Evolutionary conservation across 2,113 vertebrate species (phyloP).

Genomic region (Panthera leo): DNA sequence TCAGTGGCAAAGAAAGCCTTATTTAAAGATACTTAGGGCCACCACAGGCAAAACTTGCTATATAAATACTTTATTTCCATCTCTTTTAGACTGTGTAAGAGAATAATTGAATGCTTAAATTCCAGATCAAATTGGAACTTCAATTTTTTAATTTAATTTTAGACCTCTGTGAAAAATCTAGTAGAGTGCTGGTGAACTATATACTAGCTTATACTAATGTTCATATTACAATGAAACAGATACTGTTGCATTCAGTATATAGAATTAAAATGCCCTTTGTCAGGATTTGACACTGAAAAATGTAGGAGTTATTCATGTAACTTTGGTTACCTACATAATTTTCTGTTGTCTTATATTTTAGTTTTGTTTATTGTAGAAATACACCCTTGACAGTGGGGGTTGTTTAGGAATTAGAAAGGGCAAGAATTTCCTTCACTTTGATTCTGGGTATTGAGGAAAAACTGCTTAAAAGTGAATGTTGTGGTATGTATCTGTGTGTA

Average conservation of each 20-base stretch:
- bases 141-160: slow-evolving; percentile 2
- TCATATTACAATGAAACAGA: slow-evolving; percentile 14
- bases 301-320: background rate
- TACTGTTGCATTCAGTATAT: background rate
- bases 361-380: background rate
- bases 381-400: background rate
- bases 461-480: background rate
- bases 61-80: slow-evolving; percentile 22
- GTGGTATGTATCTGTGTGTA: background rate
- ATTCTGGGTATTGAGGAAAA: slow-evolving; percentile 23
- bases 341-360: slow-evolving; percentile 31
- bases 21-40: slow-evolving; percentile 42
- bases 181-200: background rate
- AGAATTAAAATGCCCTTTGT: background rate
- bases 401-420: background rate
- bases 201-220: background rate
- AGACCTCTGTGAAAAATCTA: slow-evolving; percentile 7
- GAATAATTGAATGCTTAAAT: slow-evolving; percentile 43
- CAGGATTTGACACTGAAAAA: background rate
- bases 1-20: slow-evolving; percentile 16
- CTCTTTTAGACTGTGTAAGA: slow-evolving; percentile 10
- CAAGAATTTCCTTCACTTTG: slow-evolving; percentile 44
- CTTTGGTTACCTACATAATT: slow-evolving; percentile 5
- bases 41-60: slow-evolving; percentile 39
- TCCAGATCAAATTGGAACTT: background rate